Evolutionary conservation across 2,888 invertebrate genomes (phyloP).

Genomic region (Caenorhabditis parvicauda): DNA sequence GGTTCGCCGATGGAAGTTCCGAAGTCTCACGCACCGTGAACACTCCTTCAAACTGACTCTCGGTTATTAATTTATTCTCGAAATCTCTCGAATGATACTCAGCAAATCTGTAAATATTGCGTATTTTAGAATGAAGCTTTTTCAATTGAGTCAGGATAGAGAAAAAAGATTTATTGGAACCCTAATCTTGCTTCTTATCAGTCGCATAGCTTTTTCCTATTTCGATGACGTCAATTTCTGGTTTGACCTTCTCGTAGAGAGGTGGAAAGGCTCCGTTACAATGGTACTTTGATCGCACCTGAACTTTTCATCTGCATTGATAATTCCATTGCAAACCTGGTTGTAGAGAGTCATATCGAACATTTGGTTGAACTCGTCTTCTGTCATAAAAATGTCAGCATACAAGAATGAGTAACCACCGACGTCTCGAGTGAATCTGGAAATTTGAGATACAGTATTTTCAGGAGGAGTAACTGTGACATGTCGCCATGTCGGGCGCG

Average conservation of each 20-base stretch:
- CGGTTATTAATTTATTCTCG: not conserved
- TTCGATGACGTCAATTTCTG: constrained; percentile 53
- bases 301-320: not conserved
- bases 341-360: constrained; percentile 73
- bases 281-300: constrained; percentile 46
- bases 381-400: constrained; percentile 74
- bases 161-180: too few relatives aligned
- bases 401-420: constrained; percentile 73
- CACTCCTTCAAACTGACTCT: too few relatives aligned
- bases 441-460: constrained; percentile 7
- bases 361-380: constrained; percentile 72
- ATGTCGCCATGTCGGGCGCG: too few relatives aligned
- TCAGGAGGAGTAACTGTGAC: too few relatives aligned
- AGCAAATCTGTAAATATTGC: too few relatives aligned
- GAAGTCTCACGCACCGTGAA: constrained; percentile 68
- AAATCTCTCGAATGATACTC: not conserved
- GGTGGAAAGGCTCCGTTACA: constrained; percentile 59
- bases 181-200: constrained; percentile 25
- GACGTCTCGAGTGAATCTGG: constrained; percentile 71
- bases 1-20: constrained; percentile 92
- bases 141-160: too few relatives aligned
- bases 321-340: constrained; percentile 63
- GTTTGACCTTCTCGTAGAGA: constrained; percentile 41
- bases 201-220: constrained; percentile 50
- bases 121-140: too few relatives aligned